Conservation (phyloP, 2,888 invertebrate genomes). For the Eumacrocentrus americanus region DNA sequence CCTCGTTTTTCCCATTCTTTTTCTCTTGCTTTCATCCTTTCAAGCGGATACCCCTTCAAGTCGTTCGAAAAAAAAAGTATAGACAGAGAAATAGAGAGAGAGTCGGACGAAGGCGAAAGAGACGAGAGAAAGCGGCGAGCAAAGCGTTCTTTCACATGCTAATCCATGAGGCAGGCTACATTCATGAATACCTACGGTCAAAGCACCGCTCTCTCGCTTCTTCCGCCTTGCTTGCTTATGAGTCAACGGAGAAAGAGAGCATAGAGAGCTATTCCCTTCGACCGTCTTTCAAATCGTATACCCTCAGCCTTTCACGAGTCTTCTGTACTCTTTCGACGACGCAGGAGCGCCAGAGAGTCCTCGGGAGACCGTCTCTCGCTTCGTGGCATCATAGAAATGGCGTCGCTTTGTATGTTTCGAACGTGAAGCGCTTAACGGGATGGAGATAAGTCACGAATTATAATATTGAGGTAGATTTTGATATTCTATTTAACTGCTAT, state of each 20-base stretch:
- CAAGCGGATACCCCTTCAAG: constrained; percentile 12
- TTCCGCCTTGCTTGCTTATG: constrained; percentile 23
- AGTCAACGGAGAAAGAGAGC: not conserved
- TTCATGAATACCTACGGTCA: constrained; percentile 60
- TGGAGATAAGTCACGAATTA: constrained; percentile 44
- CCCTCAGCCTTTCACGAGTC: constrained; percentile 2
- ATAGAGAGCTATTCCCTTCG: constrained; percentile 1
- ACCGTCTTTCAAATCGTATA: constrained; percentile 15
- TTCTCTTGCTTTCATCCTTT: constrained; percentile 1
- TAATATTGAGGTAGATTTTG: not conserved
- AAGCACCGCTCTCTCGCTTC: constrained; percentile 43
- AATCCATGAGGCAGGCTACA: constrained; percentile 53
- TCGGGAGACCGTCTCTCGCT: constrained; percentile 13
- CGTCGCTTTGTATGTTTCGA: constrained; percentile 51
- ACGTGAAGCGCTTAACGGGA: constrained; percentile 47
- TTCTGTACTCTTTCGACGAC: not conserved
- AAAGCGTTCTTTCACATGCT: constrained; percentile 61
- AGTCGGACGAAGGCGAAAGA: not conserved
- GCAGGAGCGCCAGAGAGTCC: constrained; percentile 9
- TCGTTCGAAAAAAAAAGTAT: constrained; percentile 17
- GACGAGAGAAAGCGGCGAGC: constrained; percentile 40
- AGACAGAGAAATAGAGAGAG: constrained; percentile 21
- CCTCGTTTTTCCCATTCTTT: constrained; percentile 30
- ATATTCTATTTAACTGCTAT: not conserved
- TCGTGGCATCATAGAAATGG: constrained; percentile 43